Conservation (phyloP, 2,113 vertebrate genomes). For the Pituophis catenifer region DNA sequence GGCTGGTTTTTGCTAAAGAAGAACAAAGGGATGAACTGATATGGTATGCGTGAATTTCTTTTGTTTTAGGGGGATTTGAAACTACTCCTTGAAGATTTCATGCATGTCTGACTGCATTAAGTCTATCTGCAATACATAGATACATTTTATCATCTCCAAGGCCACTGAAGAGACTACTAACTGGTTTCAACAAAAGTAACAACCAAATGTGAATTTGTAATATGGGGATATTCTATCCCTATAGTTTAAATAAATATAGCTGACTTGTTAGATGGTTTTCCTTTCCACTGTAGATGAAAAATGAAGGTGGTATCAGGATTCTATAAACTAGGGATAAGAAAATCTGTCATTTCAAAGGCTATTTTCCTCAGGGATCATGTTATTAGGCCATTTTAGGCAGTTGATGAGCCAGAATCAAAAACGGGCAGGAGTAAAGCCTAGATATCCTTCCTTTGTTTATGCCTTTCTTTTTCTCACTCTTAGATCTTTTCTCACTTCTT, state of each 20-base stretch:
- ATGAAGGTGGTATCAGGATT: not conserved
- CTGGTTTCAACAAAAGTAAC: slow-evolving; percentile 42
- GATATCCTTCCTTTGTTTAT: not conserved
- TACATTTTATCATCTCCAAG: slow-evolving; percentile 32
- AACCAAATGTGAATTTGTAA: not conserved
- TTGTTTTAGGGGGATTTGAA: slow-evolving; percentile 33
- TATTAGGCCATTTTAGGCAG: not conserved
- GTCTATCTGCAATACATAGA: slow-evolving; percentile 11
- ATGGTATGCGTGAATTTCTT: slow-evolving; percentile 43
- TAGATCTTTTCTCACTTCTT: not conserved
- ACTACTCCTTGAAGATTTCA: slow-evolving; percentile 45
- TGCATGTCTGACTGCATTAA: slow-evolving; percentile 57
- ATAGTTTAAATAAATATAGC: not conserved
- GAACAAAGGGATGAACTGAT: slow-evolving; percentile 44
- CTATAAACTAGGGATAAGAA: not conserved
- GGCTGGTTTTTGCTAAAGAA: not conserved
- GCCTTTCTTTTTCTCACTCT: not conserved
- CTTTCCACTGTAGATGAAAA: not conserved
- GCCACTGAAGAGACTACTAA: not conserved
- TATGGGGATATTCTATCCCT: not conserved
- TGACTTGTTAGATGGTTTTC: not conserved
- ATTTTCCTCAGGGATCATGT: not conserved
- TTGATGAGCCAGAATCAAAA: not conserved
- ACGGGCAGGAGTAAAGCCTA: not conserved
- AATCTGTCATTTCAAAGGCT: not conserved